Evolutionary conservation across 2,797 vertebrate species (phyloP), one percentile per base, ranked within the genome.

Genomic region (Acrossocheilus fasciatus): DNA sequence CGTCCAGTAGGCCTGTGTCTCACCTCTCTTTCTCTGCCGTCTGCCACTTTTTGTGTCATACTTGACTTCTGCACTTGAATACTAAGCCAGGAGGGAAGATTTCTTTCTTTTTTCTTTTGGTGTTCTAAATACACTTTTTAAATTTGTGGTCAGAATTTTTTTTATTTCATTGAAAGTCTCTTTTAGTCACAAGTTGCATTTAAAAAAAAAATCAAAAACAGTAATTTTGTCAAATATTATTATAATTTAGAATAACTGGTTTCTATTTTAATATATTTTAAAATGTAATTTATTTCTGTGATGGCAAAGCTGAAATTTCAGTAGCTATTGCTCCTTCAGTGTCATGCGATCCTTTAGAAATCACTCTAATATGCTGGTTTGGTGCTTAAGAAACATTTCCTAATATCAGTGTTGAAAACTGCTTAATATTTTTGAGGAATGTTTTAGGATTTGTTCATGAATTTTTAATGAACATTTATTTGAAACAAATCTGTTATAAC

Each of bases 1-100:
- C 34, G 30, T 69, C 47, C 18, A 6, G 54, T 47, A 87, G 81
- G 83, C 64, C 6, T 62, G 82, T 41, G 47, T 79, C 41, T 80
- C 18, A 85, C 87, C 8, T 76, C 69, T 64, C n/a, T 43, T 59
- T 74, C 41, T 73, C 41, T 23, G 17, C 50, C 11, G 14, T 79
- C 64, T 85, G 57, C 77, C 54, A 81, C 20, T 86, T 72, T 59
- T 23, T n/a, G 30, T 73, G 30, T 73, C 30, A 57, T 26, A 36
- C 36, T 85, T 41, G 10, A 70, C 76, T 45, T n/a, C 26, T 45
- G 54, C 18, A 15, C 15, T 73, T 77, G 6, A 68, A 69, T 68
- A 30, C 20, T 85, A 57, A 78, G 66, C 50, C 75, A 36, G 39
- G 12, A 78, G 39, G 34, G 34, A 36, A 36, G 34, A 4, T 36